Conservation (phyloP, 2,113 vertebrate species). For the Oplegnathus fasciatus region DNA sequence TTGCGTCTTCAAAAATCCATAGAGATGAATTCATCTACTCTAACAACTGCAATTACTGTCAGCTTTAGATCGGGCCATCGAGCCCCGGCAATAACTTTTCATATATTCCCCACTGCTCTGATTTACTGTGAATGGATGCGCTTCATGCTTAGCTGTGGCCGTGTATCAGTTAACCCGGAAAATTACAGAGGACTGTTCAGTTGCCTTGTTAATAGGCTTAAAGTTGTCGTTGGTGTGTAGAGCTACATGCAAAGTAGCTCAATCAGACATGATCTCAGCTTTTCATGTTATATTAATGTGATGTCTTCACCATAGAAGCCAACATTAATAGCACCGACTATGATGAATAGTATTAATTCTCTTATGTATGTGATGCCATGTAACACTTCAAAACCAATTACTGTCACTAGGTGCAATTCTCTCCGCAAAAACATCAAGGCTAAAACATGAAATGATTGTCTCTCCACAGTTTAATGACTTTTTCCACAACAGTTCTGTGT, state of each 20-base stretch:
- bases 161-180: conserved; percentile 5
- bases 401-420: conserved; percentile 21
- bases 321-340: neutral
- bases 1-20: conserved; percentile 40
- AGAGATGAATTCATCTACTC: conserved; percentile 50
- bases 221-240: neutral
- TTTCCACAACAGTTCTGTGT: conserved; percentile 36
- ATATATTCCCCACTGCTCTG: conserved; percentile 11
- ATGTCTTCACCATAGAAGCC: neutral
- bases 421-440: conserved; percentile 27
- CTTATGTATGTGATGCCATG: neutral
- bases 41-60: conserved; percentile 67
- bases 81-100: neutral
- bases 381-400: conserved; percentile 29
- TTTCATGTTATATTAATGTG: neutral
- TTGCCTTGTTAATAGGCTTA: conserved; percentile 11
- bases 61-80: conserved; percentile 46
- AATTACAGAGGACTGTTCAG: conserved; percentile 10
- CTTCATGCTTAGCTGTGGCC: conserved; percentile 10
- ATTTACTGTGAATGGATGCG: conserved; percentile 35
- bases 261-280: neutral
- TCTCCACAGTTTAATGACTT: conserved; percentile 43
- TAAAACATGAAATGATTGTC: conserved; percentile 29
- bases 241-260: neutral
- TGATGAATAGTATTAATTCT: neutral